Conservation (phyloP, 2,888 invertebrate genomes). For the Plebejus anna region DNA sequence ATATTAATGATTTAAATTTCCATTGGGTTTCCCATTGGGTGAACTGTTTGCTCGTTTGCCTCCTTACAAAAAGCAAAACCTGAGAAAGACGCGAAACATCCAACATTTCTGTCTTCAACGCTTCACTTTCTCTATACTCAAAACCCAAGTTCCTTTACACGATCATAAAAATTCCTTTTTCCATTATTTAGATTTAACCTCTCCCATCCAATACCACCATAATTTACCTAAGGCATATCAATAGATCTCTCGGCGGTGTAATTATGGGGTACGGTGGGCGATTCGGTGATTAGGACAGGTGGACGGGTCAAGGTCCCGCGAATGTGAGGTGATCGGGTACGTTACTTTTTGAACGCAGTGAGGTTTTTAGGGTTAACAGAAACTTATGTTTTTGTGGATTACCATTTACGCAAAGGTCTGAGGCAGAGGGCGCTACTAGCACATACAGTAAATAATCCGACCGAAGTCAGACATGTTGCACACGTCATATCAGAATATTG, state of each 20-base stretch:
- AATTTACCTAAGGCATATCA: not conserved
- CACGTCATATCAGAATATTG: too few relatives aligned
- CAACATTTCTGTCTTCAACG: not conserved
- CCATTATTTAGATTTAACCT: conserved; percentile 1
- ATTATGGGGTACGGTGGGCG: conserved; percentile 24
- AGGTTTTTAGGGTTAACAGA: not conserved
- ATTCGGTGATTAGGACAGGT: conserved; percentile 61
- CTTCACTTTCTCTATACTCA: not conserved
- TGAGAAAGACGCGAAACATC: too few relatives aligned
- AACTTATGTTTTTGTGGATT: too few relatives aligned
- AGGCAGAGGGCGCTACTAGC: too few relatives aligned
- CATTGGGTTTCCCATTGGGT: too few relatives aligned
- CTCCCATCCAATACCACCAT: conserved; percentile 5
- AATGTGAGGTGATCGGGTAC: not conserved
- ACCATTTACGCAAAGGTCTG: too few relatives aligned
- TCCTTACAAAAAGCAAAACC: too few relatives aligned
- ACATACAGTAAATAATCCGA: too few relatives aligned
- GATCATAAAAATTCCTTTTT: not conserved
- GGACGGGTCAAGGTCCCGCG: conserved; percentile 46
- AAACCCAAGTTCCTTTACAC: not conserved
- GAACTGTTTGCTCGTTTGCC: too few relatives aligned
- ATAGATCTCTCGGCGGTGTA: conserved; percentile 1
- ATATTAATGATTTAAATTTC: too few relatives aligned
- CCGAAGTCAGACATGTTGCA: too few relatives aligned
- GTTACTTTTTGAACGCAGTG: not conserved